Evolutionary conservation across 2,888 invertebrate species (phyloP).

Genomic region (Dicycla oo): DNA sequence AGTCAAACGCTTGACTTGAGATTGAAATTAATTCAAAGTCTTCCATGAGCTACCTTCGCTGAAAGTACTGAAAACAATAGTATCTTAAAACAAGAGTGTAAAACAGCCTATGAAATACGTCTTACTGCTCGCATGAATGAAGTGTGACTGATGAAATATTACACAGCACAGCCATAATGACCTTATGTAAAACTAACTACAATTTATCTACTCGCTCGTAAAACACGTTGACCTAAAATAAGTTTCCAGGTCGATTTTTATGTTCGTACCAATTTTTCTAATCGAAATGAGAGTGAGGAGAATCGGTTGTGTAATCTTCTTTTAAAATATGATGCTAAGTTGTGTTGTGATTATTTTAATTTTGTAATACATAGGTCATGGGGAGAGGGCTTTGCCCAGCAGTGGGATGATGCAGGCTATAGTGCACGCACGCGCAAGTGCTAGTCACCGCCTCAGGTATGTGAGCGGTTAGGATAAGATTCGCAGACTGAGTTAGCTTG

Average conservation of each 20-base stretch:
- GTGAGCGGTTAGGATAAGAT: too few relatives aligned
- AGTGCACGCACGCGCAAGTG: too few relatives aligned
- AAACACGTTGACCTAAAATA: conserved; percentile 58
- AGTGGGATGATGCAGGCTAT: too few relatives aligned
- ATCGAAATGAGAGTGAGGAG: conserved; percentile 27
- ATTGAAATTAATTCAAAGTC: not conserved
- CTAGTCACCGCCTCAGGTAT: too few relatives aligned
- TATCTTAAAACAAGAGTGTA: not conserved
- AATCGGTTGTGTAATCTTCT: conserved; percentile 38
- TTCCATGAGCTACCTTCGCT: not conserved
- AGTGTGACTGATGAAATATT: conserved; percentile 44
- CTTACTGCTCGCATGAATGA: conserved; percentile 18
- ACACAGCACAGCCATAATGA: conserved; percentile 35
- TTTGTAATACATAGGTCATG: not conserved
- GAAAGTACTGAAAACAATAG: not conserved
- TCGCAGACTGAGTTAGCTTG: too few relatives aligned
- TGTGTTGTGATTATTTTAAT: conserved; percentile 6
- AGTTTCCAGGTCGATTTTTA: conserved; percentile 44
- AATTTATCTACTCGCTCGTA: conserved; percentile 46
- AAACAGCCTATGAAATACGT: not conserved
- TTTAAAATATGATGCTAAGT: not conserved
- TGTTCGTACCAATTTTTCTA: conserved; percentile 48
- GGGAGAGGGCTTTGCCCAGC: too few relatives aligned
- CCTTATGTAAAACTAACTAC: conserved; percentile 51
- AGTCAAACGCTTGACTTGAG: not conserved